Percentiles rank a stretch among this genome's conserved stretches.
Conservation (phyloP, 2,797 vertebrate species). For the Gymnothorax reevesii region DNA sequence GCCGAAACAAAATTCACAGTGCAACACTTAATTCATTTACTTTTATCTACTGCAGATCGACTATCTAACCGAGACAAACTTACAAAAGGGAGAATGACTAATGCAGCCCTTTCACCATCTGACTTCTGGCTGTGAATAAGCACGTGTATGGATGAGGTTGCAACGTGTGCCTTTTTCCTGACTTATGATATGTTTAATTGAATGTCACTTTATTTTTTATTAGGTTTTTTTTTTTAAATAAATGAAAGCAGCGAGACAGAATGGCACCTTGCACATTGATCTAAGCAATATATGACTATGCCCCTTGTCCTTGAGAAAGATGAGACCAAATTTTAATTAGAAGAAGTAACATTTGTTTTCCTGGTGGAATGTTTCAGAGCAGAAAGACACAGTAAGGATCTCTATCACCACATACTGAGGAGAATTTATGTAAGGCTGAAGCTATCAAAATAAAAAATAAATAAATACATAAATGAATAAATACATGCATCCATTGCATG, state of each 20-base stretch:
- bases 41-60: neutral
- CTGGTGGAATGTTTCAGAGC: neutral
- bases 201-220: neutral
- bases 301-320: neutral
- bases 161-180: neutral
- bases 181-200: neutral
- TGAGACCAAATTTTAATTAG: neutral
- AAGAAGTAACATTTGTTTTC: neutral
- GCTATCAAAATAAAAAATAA: too few relatives aligned
- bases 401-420: neutral
- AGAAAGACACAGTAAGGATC: neutral
- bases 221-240: neutral
- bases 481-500: too few relatives aligned
- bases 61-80: neutral
- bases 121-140: neutral
- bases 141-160: neutral
- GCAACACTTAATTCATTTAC: neutral
- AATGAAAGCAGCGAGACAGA: neutral
- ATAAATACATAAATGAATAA: too few relatives aligned
- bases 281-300: neutral
- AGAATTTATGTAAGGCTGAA: too few relatives aligned
- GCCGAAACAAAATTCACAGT: neutral
- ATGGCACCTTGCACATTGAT: neutral
- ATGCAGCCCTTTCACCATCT: neutral
- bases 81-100: neutral